A percentile compares a stretch with the other conserved stretches of the same genome.
phyloP scores from a whole-genome alignment of 1,140 invertebrate species.

The Oreohelix idahoensis region DNA sequence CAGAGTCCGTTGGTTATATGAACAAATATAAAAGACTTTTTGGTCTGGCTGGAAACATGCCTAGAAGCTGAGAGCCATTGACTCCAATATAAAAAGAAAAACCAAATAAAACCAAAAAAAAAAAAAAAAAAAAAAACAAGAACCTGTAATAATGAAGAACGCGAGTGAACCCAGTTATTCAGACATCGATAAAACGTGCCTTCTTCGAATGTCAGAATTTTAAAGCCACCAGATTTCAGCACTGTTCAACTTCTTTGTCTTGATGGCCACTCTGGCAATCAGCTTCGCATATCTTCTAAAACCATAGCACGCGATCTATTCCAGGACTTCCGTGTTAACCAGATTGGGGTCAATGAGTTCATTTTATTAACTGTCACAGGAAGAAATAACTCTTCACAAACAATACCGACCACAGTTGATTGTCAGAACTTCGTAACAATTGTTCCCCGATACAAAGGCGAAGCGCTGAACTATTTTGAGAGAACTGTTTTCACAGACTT shows the following conservation, averaged over 20 bases:
- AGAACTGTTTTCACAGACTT: slow-evolving; percentile 4
- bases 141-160: too few species aligned
- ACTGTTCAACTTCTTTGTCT: not conserved
- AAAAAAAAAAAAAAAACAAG: too few species aligned
- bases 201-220: not conserved
- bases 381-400: not conserved
- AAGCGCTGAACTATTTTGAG: not conserved
- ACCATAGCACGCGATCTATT: not conserved
- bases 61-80: too few species aligned
- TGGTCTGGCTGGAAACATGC: too few species aligned
- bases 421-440: not conserved
- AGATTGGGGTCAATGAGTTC: slow-evolving; percentile 16
- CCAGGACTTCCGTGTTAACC: not conserved
- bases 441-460: not conserved
- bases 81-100: too few species aligned
- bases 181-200: not conserved
- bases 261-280: not conserved
- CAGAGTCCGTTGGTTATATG: too few species aligned
- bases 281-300: not conserved
- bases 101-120: too few species aligned
- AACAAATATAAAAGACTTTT: too few species aligned
- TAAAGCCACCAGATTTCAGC: not conserved
- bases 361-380: slow-evolving; percentile 4
- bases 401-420: not conserved
- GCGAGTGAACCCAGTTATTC: not conserved